Percentiles rank a stretch among this genome's conserved stretches.
These are phyloP conservation scores for Catamblyrhynchus diadema DNA, from an alignment of 2,797 vertebrate genomes.

Conservation along the genomic window DNA sequence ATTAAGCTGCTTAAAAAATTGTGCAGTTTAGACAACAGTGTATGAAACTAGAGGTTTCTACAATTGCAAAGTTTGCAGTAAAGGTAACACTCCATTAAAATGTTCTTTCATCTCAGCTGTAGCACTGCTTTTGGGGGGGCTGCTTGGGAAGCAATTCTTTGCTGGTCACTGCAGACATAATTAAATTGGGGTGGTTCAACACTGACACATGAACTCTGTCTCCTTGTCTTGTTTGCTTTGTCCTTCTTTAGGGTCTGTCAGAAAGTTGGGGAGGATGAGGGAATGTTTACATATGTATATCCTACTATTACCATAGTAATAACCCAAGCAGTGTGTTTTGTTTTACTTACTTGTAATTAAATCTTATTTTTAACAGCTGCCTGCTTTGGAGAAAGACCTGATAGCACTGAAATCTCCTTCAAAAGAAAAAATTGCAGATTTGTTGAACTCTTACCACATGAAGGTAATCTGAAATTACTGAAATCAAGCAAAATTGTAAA, in stretches of 20 bases:
- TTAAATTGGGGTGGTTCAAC: not conserved
- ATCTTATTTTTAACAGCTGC: conserved; percentile 73
- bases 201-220: not conserved
- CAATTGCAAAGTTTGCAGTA: not conserved
- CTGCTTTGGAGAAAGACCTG: conserved; percentile 87
- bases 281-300: rapidly evolving
- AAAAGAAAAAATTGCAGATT: conserved; percentile 75
- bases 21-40: not conserved
- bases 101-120: not conserved
- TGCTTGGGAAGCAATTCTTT: not conserved
- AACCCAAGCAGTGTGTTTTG: not conserved
- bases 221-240: not conserved
- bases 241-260: not conserved
- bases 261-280: not conserved
- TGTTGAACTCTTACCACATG: conserved; percentile 84
- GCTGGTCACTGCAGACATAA: not conserved
- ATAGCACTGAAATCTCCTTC: conserved; percentile 84
- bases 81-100: not conserved
- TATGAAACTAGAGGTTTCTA: not conserved
- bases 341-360: not conserved
- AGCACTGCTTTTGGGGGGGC: rapidly evolving
- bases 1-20: not conserved
- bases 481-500: not conserved
- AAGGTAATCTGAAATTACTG: conserved; percentile 76
- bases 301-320: not conserved